These are phyloP conservation scores for Junonia oenone DNA, from an alignment of 2,888 invertebrate genomes.

Conservation along the genomic window DNA sequence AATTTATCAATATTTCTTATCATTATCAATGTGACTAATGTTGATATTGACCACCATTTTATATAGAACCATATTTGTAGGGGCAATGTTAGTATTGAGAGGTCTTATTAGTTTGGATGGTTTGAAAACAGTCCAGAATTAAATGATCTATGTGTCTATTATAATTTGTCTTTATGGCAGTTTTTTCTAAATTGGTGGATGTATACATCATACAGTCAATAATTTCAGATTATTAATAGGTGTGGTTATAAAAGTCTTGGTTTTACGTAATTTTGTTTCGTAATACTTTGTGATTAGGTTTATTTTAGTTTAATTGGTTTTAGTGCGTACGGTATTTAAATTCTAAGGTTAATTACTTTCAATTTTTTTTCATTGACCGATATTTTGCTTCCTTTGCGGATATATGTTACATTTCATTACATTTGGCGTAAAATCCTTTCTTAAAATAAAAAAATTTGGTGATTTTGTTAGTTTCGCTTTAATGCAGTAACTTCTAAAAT, in stretches of 20 bases:
- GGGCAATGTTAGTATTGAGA: too few species aligned
- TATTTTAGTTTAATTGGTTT: background rate
- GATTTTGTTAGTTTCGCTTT: too few species aligned
- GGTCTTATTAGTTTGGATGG: conserved; percentile 1
- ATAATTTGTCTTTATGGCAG: background rate
- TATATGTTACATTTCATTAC: too few species aligned
- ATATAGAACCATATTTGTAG: too few species aligned
- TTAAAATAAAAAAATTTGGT: too few species aligned
- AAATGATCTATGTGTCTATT: background rate
- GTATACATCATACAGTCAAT: too few species aligned
- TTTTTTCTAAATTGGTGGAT: background rate
- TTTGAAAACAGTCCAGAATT: background rate
- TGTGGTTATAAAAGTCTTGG: background rate
- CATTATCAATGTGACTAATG: background rate
- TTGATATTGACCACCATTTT: background rate
- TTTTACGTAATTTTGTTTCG: background rate
- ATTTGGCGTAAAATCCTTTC: too few species aligned
- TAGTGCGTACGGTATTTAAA: too few species aligned
- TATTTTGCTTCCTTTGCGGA: too few species aligned
- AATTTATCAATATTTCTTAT: conserved; percentile 14
- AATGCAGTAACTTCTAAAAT: too few species aligned
- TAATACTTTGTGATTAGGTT: background rate
- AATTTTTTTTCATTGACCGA: too few species aligned
- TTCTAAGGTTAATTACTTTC: too few species aligned
- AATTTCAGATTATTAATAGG: background rate